Percentiles rank a stretch among this genome's conserved stretches.
Evolutionary conservation across 1,140 invertebrate genomes (phyloP).

Genomic region (Sycophila sp.): DNA sequence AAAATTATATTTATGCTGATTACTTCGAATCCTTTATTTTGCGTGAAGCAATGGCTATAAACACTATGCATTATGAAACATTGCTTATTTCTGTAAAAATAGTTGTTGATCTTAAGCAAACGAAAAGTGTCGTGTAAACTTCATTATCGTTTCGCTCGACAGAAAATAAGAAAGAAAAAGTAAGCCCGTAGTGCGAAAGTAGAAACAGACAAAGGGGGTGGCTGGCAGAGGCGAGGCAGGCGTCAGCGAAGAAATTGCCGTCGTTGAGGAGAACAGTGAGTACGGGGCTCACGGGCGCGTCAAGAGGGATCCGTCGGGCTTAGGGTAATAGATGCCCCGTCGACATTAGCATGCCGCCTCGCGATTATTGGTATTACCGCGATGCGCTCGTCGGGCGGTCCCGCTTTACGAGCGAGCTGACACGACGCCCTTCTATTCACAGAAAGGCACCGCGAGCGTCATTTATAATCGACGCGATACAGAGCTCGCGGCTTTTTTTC

Average conservation of each 20-base stretch:
- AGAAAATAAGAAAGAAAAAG: background rate
- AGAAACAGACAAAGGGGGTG: background rate
- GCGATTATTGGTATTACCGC: constrained; percentile 62
- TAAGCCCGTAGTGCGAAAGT: background rate
- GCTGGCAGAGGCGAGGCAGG: no score
- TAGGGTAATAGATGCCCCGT: constrained; percentile 63
- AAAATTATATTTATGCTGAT: no score
- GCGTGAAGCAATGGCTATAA: no score
- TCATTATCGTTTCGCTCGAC: no score
- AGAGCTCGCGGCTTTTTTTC: constrained; percentile 30
- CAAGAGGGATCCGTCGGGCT: constrained; percentile 62
- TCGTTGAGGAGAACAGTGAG: no score
- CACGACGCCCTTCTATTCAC: background rate
- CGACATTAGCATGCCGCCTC: constrained; percentile 61
- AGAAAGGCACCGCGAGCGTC: constrained; percentile 51
- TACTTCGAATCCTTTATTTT: background rate
- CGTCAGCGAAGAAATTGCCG: no score
- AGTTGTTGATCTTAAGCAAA: no score
- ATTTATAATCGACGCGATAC: constrained; percentile 62
- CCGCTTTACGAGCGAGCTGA: constrained; percentile 33
- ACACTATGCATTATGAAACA: no score
- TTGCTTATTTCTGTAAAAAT: no score
- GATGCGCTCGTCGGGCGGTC: constrained; percentile 16
- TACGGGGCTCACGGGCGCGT: constrained; percentile 37
- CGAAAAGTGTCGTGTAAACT: no score